Evolutionary conservation across 2,888 invertebrate genomes (phyloP).

Genomic region (Pachycephus smyrnensis): DNA sequence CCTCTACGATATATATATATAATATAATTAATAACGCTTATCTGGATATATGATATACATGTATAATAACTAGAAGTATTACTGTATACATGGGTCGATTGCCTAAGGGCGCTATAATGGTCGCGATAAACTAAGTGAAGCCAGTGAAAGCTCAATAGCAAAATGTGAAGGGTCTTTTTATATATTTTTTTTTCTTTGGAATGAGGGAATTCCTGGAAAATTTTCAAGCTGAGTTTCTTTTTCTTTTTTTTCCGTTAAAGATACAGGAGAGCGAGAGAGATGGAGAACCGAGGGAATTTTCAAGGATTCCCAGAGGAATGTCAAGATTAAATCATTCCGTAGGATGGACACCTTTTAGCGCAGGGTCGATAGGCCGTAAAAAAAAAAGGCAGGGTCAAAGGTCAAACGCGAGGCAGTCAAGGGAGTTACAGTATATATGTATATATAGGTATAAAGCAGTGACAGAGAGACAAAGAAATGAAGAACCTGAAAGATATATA

Average conservation of each 20-base stretch:
- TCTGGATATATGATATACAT: not conserved
- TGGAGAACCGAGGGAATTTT: not conserved
- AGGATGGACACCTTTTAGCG: not conserved
- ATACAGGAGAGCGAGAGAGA: not conserved
- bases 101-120: not conserved
- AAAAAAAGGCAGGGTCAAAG: not conserved
- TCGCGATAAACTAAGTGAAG: not conserved
- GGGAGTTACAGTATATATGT: not conserved
- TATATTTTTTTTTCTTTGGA: not conserved
- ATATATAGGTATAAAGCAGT: not conserved
- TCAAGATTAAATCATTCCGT: not conserved
- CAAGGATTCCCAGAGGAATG: not conserved
- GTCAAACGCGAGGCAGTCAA: not conserved
- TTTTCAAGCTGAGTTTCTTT: not conserved
- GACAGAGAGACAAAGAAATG: constrained; percentile 16
- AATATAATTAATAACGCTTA: not conserved
- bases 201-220: not conserved
- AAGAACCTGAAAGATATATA: constrained; percentile 14
- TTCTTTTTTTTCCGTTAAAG: not conserved
- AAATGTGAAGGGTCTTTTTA: not conserved
- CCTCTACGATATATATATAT: not conserved
- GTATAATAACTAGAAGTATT: not conserved
- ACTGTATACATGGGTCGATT: not conserved
- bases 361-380: not conserved
- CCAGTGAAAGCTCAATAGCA: not conserved